Evolutionary conservation across 2,888 invertebrate genomes (phyloP), one percentile per base, ranked within the genome.

Genomic region (Melikaiella ostensackeni): DNA sequence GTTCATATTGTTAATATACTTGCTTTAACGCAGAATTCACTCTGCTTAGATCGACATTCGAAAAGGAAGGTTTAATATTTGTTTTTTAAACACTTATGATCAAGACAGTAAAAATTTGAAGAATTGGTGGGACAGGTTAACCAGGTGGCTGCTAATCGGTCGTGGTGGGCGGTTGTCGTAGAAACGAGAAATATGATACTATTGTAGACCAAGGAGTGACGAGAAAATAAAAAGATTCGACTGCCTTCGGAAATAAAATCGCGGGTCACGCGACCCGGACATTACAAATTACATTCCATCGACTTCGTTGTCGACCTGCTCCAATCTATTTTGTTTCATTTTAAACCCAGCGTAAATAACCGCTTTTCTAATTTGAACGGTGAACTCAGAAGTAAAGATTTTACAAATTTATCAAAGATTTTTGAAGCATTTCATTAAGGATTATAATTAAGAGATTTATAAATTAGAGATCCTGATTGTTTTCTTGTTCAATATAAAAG

Each of bases 261-360:
- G 80, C 75, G 79, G 82, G 83, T 84, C 86, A 85, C 84, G 85
- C 85, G 82, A 87, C 82, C 81, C 77, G 78, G 80, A 79, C 81
- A 85, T 83, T 82, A 84, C 76, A 70, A 27, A 46, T 63, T 63
- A 63, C 35, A 63, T 63, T 63, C 62, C 62, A 63, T 35, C 35
- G n/a, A 63, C n/a, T 63, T 63, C 19, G n/a, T 35, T n/a, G 11
- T 21, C 33, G 62, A 35, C 33, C n/a, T 63, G 33, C 62, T 63
- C 11, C 62, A 64, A 74, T 79, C 74, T 79, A 76, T 80, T 80
- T 78, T 79, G 21, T 64, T 70, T 42, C 19, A 57, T 38, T 27
- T 59, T 74, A 16, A 30, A 13, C n/a, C 6, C 7, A 50, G 13
- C 30, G 16, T 11, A 2, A 35, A 74, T 55, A 33, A 16, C 8